Evolutionary conservation across 2,797 vertebrate species (phyloP).

Genomic region (Petrocephalus sullivani): DNA sequence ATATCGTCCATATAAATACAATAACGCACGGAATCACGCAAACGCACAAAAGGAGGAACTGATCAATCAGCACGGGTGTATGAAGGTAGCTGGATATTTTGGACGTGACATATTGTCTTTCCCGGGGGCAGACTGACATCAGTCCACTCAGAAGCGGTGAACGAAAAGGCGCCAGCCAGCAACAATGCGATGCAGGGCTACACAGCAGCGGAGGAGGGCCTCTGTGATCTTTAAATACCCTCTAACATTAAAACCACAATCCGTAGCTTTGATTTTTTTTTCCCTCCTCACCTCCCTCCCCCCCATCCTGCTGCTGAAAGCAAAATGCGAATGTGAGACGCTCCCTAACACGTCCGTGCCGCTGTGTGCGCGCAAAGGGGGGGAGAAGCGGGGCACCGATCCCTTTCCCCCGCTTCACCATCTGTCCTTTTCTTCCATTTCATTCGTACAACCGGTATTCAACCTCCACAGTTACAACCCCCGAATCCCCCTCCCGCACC

Average conservation of each 20-base stretch:
- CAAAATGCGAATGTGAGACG: conserved; percentile 58
- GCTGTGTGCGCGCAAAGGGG: conserved; percentile 36
- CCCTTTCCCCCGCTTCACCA: conserved; percentile 54
- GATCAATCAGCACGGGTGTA: neutral
- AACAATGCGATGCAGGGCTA: conserved; percentile 49
- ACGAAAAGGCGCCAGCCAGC: conserved; percentile 37
- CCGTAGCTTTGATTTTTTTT: conserved; percentile 55
- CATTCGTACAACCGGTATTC: conserved; percentile 62
- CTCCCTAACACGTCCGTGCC: conserved; percentile 53
- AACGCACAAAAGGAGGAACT: neutral
- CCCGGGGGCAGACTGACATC: conserved; percentile 24
- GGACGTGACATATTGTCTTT: neutral
- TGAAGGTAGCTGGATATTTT: conserved; percentile 10
- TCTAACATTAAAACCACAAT: conserved; percentile 63
- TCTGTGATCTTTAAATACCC: conserved; percentile 73
- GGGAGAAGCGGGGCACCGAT: conserved; percentile 58
- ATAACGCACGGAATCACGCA: neutral
- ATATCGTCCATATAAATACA: neutral
- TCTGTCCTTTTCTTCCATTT: conserved; percentile 74
- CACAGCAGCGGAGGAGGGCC: conserved; percentile 42
- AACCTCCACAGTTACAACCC: conserved; percentile 68
- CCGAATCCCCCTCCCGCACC: conserved; percentile 24
- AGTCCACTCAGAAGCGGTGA: conserved; percentile 39
- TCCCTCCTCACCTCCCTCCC: neutral
- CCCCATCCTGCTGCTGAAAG: conserved; percentile 30